Conservation (phyloP, 2,888 invertebrate genomes). For the Trachelus stipa region DNA sequence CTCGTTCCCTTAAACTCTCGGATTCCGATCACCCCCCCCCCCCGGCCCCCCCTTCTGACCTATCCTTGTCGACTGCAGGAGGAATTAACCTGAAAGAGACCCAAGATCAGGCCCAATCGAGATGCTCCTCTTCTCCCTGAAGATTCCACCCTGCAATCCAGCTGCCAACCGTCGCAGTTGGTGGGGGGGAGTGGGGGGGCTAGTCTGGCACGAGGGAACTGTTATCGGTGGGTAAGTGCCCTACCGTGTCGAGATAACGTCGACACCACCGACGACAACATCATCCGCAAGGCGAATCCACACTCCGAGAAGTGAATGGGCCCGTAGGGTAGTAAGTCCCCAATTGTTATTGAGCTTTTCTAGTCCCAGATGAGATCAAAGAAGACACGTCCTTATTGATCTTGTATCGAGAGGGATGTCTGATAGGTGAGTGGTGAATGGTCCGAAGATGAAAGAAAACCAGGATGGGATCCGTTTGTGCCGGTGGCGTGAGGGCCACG, state of each 20-base stretch:
- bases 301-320: background rate
- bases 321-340: background rate
- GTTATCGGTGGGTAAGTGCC: conserved; percentile 65
- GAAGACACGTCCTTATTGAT: background rate
- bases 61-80: background rate
- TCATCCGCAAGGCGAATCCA: conserved; percentile 30
- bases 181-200: background rate
- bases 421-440: background rate
- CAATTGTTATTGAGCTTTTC: background rate
- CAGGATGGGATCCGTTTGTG: background rate
- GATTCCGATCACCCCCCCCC: background rate
- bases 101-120: background rate
- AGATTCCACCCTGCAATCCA: background rate
- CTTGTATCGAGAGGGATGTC: background rate
- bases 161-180: background rate
- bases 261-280: conserved; percentile 64
- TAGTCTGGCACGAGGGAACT: conserved; percentile 28
- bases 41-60: background rate
- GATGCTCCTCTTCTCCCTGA: background rate
- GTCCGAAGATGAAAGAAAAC: background rate
- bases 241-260: conserved; percentile 64
- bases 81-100: background rate
- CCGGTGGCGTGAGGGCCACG: background rate
- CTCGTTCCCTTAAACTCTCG: background rate
- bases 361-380: background rate